These are phyloP conservation scores for Talpa occidentalis DNA, from an alignment of 2,113 vertebrate species.

Conservation along the genomic window DNA sequence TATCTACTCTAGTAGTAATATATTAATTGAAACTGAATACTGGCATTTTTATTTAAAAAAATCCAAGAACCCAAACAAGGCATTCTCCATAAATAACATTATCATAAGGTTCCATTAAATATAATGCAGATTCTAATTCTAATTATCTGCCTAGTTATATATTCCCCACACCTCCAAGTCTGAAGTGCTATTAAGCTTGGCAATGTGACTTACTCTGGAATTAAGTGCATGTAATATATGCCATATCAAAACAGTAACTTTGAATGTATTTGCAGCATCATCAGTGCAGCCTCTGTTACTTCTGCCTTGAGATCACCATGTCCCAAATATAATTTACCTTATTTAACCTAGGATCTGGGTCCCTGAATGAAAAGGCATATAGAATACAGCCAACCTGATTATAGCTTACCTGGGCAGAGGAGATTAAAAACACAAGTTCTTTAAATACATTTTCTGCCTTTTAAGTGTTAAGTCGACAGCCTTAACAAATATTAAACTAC, in stretches of 20 bases:
- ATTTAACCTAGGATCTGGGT: conserved; percentile 19
- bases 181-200: background rate
- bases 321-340: background rate
- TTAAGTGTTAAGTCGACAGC: background rate
- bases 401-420: conserved; percentile 21
- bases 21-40: background rate
- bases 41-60: background rate
- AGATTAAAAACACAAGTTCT: conserved; percentile 20
- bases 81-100: conserved; percentile 20
- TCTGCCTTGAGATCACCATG: conserved; percentile 23
- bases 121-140: background rate
- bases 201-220: conserved; percentile 11
- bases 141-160: conserved; percentile 51
- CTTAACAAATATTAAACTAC: conserved; percentile 48
- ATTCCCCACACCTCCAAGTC: background rate
- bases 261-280: background rate
- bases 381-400: conserved; percentile 19
- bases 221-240: background rate
- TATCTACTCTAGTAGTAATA: background rate
- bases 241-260: conserved; percentile 5
- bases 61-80: background rate
- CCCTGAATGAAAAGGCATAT: conserved; percentile 4
- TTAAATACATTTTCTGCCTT: conserved; percentile 17
- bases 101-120: conserved; percentile 3
- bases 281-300: background rate